A percentile compares a stretch with the other conserved stretches of the same genome.
Conservation (phyloP, 2,797 vertebrate genomes). For the Gambusia yucatana region DNA sequence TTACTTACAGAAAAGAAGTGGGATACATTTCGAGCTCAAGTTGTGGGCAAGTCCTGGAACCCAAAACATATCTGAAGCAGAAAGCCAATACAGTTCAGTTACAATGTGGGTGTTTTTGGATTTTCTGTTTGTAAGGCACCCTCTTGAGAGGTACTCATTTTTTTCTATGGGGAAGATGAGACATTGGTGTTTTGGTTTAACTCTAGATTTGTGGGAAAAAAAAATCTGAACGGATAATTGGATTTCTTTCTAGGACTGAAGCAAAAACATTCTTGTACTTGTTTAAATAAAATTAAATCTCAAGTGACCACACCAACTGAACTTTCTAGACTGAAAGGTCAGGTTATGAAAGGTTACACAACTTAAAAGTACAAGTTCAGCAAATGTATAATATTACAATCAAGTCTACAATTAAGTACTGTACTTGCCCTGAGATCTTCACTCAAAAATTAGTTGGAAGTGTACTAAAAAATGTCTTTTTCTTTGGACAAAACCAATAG, state of each 20-base stretch:
- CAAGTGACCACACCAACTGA: conserved; percentile 31
- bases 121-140: conserved; percentile 55
- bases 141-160: conserved; percentile 49
- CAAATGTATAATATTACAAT: conserved; percentile 26
- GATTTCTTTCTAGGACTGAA: conserved; percentile 49
- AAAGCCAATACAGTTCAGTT: conserved; percentile 55
- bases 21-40: conserved; percentile 34
- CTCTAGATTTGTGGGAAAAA: conserved; percentile 59
- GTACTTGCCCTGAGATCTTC: not conserved
- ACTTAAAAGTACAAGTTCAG: conserved; percentile 11
- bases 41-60: conserved; percentile 50
- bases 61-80: conserved; percentile 45
- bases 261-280: conserved; percentile 46
- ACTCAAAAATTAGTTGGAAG: not conserved
- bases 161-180: conserved; percentile 44
- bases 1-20: conserved; percentile 38
- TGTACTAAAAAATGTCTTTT: not conserved
- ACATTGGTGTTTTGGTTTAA: conserved; percentile 53
- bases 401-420: not conserved
- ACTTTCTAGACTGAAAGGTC: conserved; percentile 29
- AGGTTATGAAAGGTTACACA: conserved; percentile 28
- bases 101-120: conserved; percentile 60
- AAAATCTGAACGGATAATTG: conserved; percentile 45
- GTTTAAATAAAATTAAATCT: conserved; percentile 45
- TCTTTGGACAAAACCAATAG: not conserved